Conservation (phyloP, 1,140 invertebrate species). For the Forficula auricularia region DNA sequence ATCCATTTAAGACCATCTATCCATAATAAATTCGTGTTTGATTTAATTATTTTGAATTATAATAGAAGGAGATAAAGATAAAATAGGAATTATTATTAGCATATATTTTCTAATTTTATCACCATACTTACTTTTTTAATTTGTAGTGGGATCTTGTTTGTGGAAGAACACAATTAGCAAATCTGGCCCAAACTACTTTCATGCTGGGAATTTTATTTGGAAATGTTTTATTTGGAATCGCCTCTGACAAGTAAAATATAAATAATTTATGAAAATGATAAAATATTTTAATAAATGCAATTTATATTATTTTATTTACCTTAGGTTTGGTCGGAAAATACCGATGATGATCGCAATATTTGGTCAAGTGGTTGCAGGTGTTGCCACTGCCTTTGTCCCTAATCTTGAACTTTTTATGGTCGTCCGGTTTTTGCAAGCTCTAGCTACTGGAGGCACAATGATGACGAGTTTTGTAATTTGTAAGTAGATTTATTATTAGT, state of each 20-base stretch:
- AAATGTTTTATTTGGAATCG: conserved; percentile 51
- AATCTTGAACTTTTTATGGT: conserved; percentile 31
- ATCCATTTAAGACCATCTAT: not conserved
- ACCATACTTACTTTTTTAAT: too few species aligned
- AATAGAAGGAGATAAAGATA: not conserved
- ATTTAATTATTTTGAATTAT: not conserved
- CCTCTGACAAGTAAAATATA: conserved; percentile 46
- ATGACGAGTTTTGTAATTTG: conserved; percentile 42
- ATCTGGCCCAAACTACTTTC: conserved; percentile 51
- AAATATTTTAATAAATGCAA: not conserved
- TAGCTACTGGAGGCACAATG: conserved; percentile 49
- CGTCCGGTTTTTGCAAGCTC: conserved; percentile 30
- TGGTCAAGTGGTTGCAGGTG: conserved; percentile 43
- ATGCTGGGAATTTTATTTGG: conserved; percentile 58
- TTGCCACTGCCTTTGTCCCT: conserved; percentile 29
- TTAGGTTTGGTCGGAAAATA: conserved; percentile 55
- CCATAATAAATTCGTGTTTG: not conserved
- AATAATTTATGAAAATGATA: too few species aligned
- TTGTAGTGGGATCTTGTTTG: conserved; percentile 53
- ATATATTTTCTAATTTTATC: too few species aligned
- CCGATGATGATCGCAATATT: conserved; percentile 49
- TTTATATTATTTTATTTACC: conserved; percentile 4
- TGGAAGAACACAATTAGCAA: conserved; percentile 37
- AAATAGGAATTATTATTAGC: too few species aligned
- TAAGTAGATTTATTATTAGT: conserved; percentile 19